Conservation (phyloP, 2,888 invertebrate species). For the Hemithea aestivaria region DNA sequence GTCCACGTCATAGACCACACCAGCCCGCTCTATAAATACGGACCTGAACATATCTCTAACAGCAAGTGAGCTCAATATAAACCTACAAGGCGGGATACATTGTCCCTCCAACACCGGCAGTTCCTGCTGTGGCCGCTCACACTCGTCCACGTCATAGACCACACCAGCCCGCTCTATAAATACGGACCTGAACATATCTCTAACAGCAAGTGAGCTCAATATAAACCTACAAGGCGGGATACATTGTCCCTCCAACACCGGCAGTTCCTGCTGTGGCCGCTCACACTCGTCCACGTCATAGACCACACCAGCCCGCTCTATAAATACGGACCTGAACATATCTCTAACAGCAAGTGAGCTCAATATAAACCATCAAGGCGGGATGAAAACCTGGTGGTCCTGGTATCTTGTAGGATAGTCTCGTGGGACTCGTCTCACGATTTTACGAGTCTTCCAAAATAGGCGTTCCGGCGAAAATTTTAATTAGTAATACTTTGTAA, state of each 20-base stretch:
- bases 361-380: too few species aligned
- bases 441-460: too few species aligned
- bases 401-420: too few species aligned
- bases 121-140: not conserved
- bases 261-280: not conserved
- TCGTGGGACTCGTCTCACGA: too few species aligned
- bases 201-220: conserved; percentile 73
- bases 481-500: too few species aligned
- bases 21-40: conserved; percentile 88
- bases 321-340: conserved; percentile 84
- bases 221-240: too few species aligned
- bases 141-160: conserved; percentile 80
- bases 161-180: conserved; percentile 86
- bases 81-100: too few species aligned
- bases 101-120: not conserved
- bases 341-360: conserved; percentile 79
- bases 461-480: too few species aligned
- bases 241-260: not conserved
- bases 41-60: conserved; percentile 83
- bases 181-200: conserved; percentile 85
- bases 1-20: conserved; percentile 87
- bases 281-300: conserved; percentile 69
- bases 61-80: conserved; percentile 74
- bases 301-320: conserved; percentile 87
- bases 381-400: too few species aligned